Conservation (phyloP, 1,140 invertebrate species). For the Trialeurodes vaporariorum region DNA sequence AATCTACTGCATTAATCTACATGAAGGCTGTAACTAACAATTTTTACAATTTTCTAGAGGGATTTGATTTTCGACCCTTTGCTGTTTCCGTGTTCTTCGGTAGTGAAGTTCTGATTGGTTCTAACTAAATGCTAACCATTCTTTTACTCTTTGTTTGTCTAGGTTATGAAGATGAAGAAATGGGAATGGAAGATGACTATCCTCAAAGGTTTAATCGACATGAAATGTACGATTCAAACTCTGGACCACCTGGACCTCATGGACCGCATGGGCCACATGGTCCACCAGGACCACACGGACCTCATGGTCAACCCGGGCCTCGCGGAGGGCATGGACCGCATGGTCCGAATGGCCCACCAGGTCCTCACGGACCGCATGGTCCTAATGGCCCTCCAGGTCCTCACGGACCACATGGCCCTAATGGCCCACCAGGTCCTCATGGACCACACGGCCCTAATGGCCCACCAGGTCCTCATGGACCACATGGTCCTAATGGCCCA, state of each 20-base stretch:
- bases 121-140: no score
- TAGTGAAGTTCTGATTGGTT: no score
- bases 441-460: background rate
- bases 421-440: background rate
- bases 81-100: no score
- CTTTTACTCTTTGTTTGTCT: no score
- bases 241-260: background rate
- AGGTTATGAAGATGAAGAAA: background rate
- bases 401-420: background rate
- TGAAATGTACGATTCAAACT: background rate
- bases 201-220: background rate
- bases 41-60: no score
- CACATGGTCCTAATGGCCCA: background rate
- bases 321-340: background rate
- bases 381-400: background rate
- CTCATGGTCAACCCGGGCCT: background rate
- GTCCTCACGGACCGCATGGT: background rate
- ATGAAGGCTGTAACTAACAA: no score
- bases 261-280: background rate
- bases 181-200: background rate
- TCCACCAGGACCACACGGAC: background rate
- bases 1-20: no score
- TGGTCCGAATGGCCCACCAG: background rate
- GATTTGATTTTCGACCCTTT: no score
- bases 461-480: background rate